These are phyloP conservation scores for Elaphurus davidianus DNA, from an alignment of 2,113 vertebrate species.

Conservation along the genomic window DNA sequence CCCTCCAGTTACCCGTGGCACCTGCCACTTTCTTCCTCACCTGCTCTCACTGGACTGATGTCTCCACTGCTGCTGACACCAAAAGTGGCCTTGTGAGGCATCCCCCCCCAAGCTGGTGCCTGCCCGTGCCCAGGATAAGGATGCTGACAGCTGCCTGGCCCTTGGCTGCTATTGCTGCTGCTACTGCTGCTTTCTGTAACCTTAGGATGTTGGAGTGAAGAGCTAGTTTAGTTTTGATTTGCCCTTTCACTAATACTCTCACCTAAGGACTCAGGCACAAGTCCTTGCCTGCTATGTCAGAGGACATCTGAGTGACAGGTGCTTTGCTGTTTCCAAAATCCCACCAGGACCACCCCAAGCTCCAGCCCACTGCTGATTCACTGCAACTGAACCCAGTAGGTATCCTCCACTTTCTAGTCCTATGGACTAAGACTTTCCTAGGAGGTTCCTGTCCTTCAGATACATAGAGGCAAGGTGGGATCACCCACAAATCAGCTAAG, in stretches of 20 bases:
- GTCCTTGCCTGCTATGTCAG: not conserved
- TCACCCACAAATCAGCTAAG: not conserved
- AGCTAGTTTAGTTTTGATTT: not conserved
- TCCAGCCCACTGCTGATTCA: not conserved
- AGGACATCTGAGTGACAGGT: not conserved
- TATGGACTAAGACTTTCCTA: not conserved
- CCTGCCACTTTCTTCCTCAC: not conserved
- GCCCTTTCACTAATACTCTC: not conserved
- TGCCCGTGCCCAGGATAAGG: not conserved
- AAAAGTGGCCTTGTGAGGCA: not conserved
- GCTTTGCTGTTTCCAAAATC: not conserved
- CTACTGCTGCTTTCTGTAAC: not conserved
- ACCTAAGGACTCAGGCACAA: not conserved
- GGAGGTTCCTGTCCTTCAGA: not conserved
- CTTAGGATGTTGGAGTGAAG: not conserved
- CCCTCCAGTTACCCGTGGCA: rapidly evolving
- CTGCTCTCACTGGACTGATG: not conserved
- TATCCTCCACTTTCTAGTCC: not conserved
- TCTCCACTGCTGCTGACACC: not conserved
- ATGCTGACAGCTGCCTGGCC: not conserved
- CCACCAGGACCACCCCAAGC: not conserved
- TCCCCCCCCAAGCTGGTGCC: no score
- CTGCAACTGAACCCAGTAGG: not conserved
- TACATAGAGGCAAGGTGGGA: not conserved
- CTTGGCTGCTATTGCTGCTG: not conserved